Evolutionary conservation across 2,797 vertebrate genomes (phyloP), one percentile per base, ranked within the genome.

Genomic region (Rhincodon typus): DNA sequence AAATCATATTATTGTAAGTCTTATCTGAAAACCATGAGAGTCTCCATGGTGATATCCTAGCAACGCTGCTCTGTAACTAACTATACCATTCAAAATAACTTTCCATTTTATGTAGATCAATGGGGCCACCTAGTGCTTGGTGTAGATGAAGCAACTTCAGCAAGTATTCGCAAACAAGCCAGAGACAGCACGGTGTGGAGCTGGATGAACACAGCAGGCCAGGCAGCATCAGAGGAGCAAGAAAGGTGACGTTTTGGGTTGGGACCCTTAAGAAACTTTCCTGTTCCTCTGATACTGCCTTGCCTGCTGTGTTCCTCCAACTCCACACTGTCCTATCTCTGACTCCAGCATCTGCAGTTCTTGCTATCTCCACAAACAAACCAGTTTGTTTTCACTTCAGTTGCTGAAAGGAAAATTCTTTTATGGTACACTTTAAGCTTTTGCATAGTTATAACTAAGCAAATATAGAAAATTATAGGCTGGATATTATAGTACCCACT

Each of bases 1-100:
- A 95, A 77, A 53, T 77, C 94, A 77, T 77, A 77, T 53, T 38
- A 93, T 67, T 93, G 90, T 69, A 69, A 69, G n/a, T 69, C 90
- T 42, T 42, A 93, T 69, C n/a, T 25, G n/a, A 25, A 69, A 38
- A 19, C 66, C 66, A 69, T 93, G n/a, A 93, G 23, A 19, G 90
- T 38, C 21, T 13, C 34, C 62, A 38, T 69, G 21, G 62, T 25
- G 62, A 93, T 93, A 42, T 42, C 90, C 69, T 69, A 93, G 90
- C 90, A 69, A 93, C n/a, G n/a, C 70, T 53, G 67, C 90, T 15
- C 42, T 50, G n/a, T 17, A 50, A 72, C 46, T 34, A 3, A n/a
- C 72, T 3, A 77, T 34, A 74, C 69, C 25, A 53, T 19, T 46
- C 42, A 50, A 74, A 74, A 34, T 77, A 25, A 93, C 66, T 93